Percentiles rank a stretch among this genome's conserved stretches.
Evolutionary conservation across 2,797 vertebrate species (phyloP).

Genomic region (Mus minutoides): DNA sequence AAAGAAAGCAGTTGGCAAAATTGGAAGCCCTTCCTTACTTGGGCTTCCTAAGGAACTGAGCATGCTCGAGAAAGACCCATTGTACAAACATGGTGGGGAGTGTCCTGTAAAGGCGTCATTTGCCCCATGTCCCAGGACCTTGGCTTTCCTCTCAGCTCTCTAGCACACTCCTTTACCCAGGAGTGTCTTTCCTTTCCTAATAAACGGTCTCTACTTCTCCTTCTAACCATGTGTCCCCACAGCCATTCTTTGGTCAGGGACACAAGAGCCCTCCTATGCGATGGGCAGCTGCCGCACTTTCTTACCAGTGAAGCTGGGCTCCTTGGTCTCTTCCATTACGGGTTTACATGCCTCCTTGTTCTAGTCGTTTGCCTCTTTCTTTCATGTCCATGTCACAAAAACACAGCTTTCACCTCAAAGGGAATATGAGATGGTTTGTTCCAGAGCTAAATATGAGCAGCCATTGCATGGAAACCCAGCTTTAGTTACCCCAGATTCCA

Average conservation of each 20-base stretch:
- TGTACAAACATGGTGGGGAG: neutral
- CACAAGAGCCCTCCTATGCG: neutral
- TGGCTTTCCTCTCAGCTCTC: neutral
- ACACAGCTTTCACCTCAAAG: neutral
- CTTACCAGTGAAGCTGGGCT: rapidly evolving
- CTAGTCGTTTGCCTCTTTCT: neutral
- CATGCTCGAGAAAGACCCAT: neutral
- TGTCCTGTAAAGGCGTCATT: too few species aligned
- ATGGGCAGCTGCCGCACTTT: neutral
- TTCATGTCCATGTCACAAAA: neutral
- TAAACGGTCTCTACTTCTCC: neutral
- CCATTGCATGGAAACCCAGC: neutral
- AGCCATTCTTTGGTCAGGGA: neutral
- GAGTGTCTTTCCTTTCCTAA: neutral
- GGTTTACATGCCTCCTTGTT: neutral
- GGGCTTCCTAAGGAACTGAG: neutral
- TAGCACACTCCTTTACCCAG: neutral
- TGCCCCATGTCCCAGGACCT: neutral
- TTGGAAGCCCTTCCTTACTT: neutral
- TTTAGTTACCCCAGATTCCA: neutral
- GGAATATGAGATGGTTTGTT: neutral
- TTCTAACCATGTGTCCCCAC: neutral
- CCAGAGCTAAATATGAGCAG: neutral
- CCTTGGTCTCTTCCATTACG: neutral
- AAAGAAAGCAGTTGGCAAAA: neutral